Evolutionary conservation across 2,888 invertebrate species (phyloP), one percentile per base, ranked within the genome.

Genomic region (Ariolimax columbianus): DNA sequence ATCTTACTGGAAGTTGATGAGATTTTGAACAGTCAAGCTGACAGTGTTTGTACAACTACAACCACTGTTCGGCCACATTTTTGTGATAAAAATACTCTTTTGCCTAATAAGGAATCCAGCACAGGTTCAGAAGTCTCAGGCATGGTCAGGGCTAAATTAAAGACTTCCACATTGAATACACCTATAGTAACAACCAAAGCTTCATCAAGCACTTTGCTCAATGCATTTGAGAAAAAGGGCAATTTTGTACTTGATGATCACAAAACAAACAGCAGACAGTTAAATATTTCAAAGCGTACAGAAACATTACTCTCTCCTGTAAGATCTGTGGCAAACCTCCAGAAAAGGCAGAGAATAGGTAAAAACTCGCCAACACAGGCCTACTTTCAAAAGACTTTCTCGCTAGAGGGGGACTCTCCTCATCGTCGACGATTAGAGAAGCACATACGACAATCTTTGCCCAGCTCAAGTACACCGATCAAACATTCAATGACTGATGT

Each of bases 391-490:
- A 83, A 77, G 51, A 83, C 83, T 30, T 83, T 83, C 38, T 36
- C 77, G 19, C n/a, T 82, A 33, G 17, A 82, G 40, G 72, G 30
- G 30, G 33, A 38, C 30, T 43, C 75, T 26, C 75, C 82, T 33
- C 40, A 23, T 43, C 43, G 14, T 40, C 19, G 38, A 36, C 51
- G 33, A 51, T 26, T 40, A 43, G 40, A 33, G 7, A 81, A 77
- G 38, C 77, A 36, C 43, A 40, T 33, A 17, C 63, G 9, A 19
- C 19, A 33, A 55, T 47, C 59, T 17, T 55, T 68, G 0, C 83
- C 83, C 33, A 51, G 55, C 33, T 83, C 83, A 33, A 84, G 84
- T 26, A 84, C 84, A 47, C 84, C 84, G n/a, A 75, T 84, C 33
- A 84, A 84, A 84, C 6, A n/a, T 79, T 19, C 40, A 14, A 36